These are phyloP conservation scores for Leptinotarsa lineolata DNA, from an alignment of 1,140 invertebrate genomes.

Conservation along the genomic window DNA sequence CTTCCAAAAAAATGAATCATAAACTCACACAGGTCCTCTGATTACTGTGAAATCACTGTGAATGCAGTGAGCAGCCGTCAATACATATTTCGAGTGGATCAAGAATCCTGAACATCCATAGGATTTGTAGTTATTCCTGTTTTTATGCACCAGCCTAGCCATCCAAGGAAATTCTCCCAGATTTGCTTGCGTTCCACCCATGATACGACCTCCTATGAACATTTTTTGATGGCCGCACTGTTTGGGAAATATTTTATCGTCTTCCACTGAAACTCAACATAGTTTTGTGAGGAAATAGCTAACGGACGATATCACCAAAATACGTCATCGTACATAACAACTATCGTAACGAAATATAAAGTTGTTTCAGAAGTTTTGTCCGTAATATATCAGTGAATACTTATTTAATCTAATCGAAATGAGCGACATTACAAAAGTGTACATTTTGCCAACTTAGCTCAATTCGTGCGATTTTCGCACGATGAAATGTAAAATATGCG, in stretches of 20 bases:
- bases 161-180: slow-evolving; percentile 63
- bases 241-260: slow-evolving; percentile 40
- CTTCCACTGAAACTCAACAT: not conserved
- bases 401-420: too few species aligned
- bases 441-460: too few species aligned
- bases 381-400: too few species aligned
- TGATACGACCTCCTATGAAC: slow-evolving; percentile 41
- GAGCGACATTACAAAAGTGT: too few species aligned
- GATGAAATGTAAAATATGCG: too few species aligned
- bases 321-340: too few species aligned
- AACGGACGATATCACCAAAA: too few species aligned
- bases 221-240: slow-evolving; percentile 46
- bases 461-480: too few species aligned
- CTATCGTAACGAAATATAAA: too few species aligned
- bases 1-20: too few species aligned
- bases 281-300: too few species aligned
- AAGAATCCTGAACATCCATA: slow-evolving; percentile 60
- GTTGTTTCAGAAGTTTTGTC: too few species aligned
- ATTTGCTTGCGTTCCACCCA: slow-evolving; percentile 52
- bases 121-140: slow-evolving; percentile 32
- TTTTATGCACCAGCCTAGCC: slow-evolving; percentile 47
- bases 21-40: slow-evolving; percentile 38
- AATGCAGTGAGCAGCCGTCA: slow-evolving; percentile 64
- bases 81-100: slow-evolving; percentile 57
- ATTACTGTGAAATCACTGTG: slow-evolving; percentile 26